phyloP scores from a whole-genome alignment of 1,140 invertebrate species.

The Drosophila pseudoananassae region DNA sequence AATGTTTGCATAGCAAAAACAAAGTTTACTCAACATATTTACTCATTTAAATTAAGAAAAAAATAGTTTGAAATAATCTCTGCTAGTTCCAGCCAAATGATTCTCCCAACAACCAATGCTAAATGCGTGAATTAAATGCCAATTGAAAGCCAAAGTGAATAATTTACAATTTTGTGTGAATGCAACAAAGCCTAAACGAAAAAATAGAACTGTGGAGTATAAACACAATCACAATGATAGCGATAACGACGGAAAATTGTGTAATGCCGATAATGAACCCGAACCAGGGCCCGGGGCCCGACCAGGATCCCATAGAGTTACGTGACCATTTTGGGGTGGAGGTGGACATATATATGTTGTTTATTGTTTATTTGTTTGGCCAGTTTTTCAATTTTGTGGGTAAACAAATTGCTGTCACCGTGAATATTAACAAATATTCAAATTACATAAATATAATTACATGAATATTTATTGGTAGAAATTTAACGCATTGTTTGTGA shows the following conservation, averaged over 20 bases:
- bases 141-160: constrained; percentile 16
- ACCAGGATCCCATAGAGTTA: constrained; percentile 19
- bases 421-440: constrained; percentile 72
- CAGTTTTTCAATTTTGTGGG: constrained; percentile 68
- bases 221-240: constrained; percentile 5
- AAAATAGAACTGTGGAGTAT: constrained; percentile 1
- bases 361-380: constrained; percentile 37
- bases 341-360: constrained; percentile 41
- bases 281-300: too few relatives aligned
- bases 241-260: constrained; percentile 49
- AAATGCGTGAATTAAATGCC: constrained; percentile 22
- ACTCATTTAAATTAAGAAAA: not conserved
- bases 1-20: not conserved
- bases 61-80: not conserved
- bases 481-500: constrained; percentile 38
- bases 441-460: constrained; percentile 54
- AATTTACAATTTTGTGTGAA: constrained; percentile 50
- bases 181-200: constrained; percentile 20
- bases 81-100: constrained; percentile 1
- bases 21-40: not conserved
- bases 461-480: constrained; percentile 44
- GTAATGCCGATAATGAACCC: constrained; percentile 72
- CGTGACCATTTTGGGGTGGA: constrained; percentile 53
- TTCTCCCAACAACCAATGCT: constrained; percentile 19
- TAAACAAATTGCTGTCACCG: constrained; percentile 66